Conservation (phyloP, 2,113 vertebrate species). For the Pterocles burchelli region DNA sequence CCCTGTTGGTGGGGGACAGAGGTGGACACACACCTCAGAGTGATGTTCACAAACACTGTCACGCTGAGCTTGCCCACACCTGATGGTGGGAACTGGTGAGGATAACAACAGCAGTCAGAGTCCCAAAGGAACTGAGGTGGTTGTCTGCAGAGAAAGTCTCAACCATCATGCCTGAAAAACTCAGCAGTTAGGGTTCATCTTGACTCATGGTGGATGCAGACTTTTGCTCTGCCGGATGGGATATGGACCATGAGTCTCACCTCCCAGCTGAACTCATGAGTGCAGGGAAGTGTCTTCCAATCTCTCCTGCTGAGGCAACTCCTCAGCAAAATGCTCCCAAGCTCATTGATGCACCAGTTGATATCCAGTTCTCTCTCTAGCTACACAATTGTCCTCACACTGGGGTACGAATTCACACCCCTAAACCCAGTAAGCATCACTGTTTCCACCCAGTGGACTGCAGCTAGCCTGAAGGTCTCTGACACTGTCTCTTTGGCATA, state of each 20-base stretch:
- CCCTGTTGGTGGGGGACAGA: fast-evolving
- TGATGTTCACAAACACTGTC: not conserved
- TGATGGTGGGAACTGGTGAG: not conserved
- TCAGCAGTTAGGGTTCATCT: not conserved
- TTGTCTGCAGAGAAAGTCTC: not conserved
- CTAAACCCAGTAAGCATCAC: not conserved
- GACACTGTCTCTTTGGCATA: not conserved
- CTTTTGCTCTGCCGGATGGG: not conserved
- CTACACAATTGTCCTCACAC: not conserved
- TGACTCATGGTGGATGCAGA: not conserved
- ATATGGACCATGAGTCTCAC: not conserved
- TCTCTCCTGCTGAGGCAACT: not conserved
- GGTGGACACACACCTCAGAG: not conserved
- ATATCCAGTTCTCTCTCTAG: not conserved
- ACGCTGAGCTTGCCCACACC: not conserved
- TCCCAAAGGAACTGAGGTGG: not conserved
- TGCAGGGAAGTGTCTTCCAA: not conserved
- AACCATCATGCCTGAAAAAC: not conserved
- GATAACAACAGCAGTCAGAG: not conserved
- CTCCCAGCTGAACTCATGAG: not conserved
- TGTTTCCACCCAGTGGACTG: not conserved
- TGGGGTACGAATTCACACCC: not conserved
- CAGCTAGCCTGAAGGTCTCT: not conserved
- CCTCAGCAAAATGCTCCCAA: not conserved
- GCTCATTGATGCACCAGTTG: not conserved